Evolutionary conservation across 1,140 invertebrate genomes (phyloP).

Genomic region (Habropoda laboriosa): DNA sequence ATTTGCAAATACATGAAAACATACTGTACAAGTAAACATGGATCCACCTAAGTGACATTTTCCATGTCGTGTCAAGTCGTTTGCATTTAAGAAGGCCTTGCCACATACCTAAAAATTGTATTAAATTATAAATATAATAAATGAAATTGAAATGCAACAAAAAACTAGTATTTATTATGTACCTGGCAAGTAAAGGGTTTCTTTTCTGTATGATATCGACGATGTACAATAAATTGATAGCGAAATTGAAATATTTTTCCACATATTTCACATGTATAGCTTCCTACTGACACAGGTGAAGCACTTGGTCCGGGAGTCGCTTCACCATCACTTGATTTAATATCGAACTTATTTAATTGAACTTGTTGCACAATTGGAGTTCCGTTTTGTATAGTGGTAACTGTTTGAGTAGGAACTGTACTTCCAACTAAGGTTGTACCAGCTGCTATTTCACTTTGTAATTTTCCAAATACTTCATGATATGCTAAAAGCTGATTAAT

Average conservation of each 20-base stretch:
- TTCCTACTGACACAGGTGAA: constrained; percentile 83
- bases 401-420: constrained; percentile 81
- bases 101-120: constrained; percentile 84
- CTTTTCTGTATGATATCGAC: constrained; percentile 91
- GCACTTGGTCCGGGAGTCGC: constrained; percentile 81
- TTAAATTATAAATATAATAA: background rate
- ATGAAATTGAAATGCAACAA: background rate
- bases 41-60: constrained; percentile 90
- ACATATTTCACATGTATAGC: constrained; percentile 91
- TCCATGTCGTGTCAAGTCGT: constrained; percentile 89
- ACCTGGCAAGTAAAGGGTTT: constrained; percentile 93
- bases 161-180: background rate
- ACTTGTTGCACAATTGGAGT: constrained; percentile 80
- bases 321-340: constrained; percentile 81
- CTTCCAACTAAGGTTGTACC: constrained; percentile 77
- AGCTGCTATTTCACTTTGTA: constrained; percentile 84
- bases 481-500: constrained; percentile 91
- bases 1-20: constrained; percentile 89
- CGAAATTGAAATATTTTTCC: constrained; percentile 93
- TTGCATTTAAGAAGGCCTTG: constrained; percentile 89
- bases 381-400: constrained; percentile 80
- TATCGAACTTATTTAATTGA: constrained; percentile 83
- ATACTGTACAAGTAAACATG: constrained; percentile 88
- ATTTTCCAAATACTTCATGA: constrained; percentile 93
- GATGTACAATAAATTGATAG: constrained; percentile 92